Evolutionary conservation across 2,113 vertebrate species (phyloP).

Genomic region (Megatriorchis doriae): DNA sequence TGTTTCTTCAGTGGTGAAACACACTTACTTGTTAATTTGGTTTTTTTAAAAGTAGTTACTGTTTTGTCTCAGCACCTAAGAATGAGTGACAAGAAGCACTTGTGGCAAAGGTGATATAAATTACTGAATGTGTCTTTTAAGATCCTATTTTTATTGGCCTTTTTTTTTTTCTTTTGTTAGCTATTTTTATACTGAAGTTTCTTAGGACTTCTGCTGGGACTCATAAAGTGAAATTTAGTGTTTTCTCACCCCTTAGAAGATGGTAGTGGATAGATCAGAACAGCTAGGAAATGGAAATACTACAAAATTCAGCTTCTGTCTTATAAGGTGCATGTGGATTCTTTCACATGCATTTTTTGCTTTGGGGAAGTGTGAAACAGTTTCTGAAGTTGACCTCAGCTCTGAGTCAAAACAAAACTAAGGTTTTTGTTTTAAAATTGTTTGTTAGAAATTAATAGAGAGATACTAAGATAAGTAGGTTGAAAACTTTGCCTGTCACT

Average conservation of each 20-base stretch:
- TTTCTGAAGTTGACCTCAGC: not conserved
- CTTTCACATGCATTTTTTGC: not conserved
- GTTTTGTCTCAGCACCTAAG: not conserved
- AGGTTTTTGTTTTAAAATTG: not conserved
- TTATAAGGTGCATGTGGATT: fast-evolving
- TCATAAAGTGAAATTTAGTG: not conserved
- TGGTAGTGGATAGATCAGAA: not conserved
- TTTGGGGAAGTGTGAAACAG: not conserved
- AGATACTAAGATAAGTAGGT: not conserved
- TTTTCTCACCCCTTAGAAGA: not conserved
- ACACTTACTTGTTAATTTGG: not conserved
- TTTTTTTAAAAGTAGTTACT: not conserved
- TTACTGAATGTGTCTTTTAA: not conserved
- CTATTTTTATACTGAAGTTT: not conserved
- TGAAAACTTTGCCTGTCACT: not conserved
- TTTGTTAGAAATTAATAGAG: not conserved
- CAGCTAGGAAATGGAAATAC: not conserved
- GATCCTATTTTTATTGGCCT: not conserved
- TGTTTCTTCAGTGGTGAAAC: not conserved
- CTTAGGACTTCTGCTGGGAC: not conserved
- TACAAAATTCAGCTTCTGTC: not conserved
- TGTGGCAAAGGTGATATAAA: not conserved
- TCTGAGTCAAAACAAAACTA: not conserved
- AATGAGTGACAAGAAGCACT: not conserved
- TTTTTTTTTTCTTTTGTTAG: fast-evolving